Evolutionary conservation across 2,797 vertebrate species (phyloP).

Genomic region (Scolopax bukidnonensis): DNA sequence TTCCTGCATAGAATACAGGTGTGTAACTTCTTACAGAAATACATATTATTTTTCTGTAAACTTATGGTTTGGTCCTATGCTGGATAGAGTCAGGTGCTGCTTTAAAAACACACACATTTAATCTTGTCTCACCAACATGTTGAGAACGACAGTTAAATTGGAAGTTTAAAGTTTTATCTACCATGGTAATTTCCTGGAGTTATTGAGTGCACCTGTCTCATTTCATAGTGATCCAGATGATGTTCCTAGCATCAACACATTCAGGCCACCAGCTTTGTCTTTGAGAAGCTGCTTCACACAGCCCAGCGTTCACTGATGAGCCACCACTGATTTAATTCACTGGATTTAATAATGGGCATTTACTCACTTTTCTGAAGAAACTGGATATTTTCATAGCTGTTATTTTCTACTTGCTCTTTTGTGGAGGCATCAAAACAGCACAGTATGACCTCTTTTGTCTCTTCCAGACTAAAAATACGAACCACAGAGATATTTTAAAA

Average conservation of each 20-base stretch:
- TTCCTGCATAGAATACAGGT: background rate
- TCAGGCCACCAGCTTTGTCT: background rate
- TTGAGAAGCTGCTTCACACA: background rate
- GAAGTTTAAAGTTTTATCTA: background rate
- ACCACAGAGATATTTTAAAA: background rate
- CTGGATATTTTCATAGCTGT: background rate
- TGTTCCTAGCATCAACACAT: background rate
- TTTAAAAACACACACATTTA: background rate
- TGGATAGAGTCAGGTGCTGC: background rate
- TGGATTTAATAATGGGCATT: background rate
- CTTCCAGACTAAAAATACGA: background rate
- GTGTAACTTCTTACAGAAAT: background rate
- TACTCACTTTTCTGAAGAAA: background rate
- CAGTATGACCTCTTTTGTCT: background rate
- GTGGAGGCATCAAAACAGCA: background rate
- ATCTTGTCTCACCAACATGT: accelerated
- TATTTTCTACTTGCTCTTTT: constrained; percentile 12
- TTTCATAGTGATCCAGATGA: background rate
- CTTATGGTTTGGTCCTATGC: background rate
- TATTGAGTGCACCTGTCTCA: background rate
- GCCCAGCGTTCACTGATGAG: background rate
- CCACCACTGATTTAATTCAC: background rate
- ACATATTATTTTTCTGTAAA: background rate
- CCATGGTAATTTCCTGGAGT: background rate
- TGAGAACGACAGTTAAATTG: background rate